Conservation (phyloP, 2,888 invertebrate species). For the Lasioglossum leucozonium region DNA sequence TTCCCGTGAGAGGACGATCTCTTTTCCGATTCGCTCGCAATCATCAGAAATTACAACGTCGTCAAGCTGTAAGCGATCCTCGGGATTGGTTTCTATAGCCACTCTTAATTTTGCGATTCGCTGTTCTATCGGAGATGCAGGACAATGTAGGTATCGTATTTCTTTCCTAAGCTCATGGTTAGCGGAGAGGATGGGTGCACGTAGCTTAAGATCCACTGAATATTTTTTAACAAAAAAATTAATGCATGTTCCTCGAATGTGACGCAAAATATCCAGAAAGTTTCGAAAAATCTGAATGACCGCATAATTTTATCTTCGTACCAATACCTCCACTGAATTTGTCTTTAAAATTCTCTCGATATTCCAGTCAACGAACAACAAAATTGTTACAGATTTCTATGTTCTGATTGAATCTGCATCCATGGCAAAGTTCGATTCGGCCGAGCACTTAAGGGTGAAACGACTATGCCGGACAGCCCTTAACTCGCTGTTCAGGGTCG, state of each 20-base stretch:
- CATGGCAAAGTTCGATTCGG: neutral
- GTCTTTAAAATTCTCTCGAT: too few species aligned
- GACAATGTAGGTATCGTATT: too few species aligned
- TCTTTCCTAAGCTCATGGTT: too few species aligned
- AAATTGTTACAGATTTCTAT: neutral
- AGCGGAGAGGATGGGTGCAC: too few species aligned
- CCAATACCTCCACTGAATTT: too few species aligned
- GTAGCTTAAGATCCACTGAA: neutral
- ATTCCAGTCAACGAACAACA: neutral
- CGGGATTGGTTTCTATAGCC: neutral
- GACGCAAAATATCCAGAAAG: neutral
- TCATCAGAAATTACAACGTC: neutral
- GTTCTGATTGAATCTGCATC: neutral
- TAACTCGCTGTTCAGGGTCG: constrained; percentile 55
- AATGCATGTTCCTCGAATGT: neutral
- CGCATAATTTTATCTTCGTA: neutral
- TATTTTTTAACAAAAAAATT: neutral
- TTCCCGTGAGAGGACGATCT: neutral
- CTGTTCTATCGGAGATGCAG: too few species aligned
- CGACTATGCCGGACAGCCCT: neutral
- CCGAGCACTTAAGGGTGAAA: neutral
- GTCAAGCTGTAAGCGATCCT: neutral
- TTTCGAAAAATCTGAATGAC: too few species aligned
- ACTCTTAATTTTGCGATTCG: neutral
- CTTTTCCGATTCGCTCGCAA: neutral